Evolutionary conservation across 2,797 vertebrate species (phyloP), one percentile per base, ranked within the genome.

Genomic region (Acrossocheilus wenchowensis): DNA sequence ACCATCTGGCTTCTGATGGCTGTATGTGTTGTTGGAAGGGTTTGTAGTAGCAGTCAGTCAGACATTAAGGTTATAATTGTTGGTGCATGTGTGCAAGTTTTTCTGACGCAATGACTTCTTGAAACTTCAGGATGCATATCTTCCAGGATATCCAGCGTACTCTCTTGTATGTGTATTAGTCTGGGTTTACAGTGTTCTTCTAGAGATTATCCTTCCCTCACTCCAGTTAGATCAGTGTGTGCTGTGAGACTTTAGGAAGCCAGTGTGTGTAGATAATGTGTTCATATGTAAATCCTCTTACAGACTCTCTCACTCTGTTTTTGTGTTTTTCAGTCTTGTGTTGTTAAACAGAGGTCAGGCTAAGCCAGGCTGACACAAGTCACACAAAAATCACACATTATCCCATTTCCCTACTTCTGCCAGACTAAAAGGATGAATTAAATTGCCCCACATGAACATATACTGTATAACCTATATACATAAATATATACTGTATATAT

Each of bases 301-400:
- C 50, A 72, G 19, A 73, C 81, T 78, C 34, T 57, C 75, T 57
- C 75, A 41, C 34, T 57, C 21, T 64, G 54, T 39, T 41, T 62
- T 62, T 48, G 72, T 78, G 57, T 68, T 50, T 75, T 82, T 78
- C 26, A 90, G 87, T 89, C 91, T 81, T 45, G 86, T 93, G 94
- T 94, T 93, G 89, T 93, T 94, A 93, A 94, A 94, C 93, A 93
- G 88, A 86, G 88, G 69, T 86, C 92, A 90, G 23, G 84, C 69
- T 94, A 94, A 95, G 91, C 92, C 88, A 64, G 26, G 88, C 90
- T 93, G 90, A 94, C 90, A 90, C 88, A 60, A 89, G 89, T 93
- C 17, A 4, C 60, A 64, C 78, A 80, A 30, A 66, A n/a, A 9
- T 60, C 41, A 68, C 60, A 21, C 5, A 23, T 80, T 64, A 62